Percentiles rank a stretch among this genome's conserved stretches.
Evolutionary conservation across 2,113 vertebrate genomes (phyloP).

Genomic region (Microcebus jonahi): DNA sequence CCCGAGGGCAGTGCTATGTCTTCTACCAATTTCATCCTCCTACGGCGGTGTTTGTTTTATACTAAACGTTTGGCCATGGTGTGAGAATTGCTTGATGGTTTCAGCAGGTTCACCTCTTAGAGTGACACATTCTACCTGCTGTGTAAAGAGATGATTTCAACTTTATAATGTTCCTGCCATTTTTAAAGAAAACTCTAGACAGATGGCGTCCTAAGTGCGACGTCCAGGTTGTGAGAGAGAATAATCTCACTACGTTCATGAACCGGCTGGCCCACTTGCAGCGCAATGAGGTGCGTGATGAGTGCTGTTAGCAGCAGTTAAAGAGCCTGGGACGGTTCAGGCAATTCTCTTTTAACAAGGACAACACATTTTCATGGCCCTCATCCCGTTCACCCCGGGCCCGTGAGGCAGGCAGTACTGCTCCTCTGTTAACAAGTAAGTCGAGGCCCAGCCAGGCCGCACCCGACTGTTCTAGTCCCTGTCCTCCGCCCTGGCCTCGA

Average conservation of each 20-base stretch:
- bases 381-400: neutral
- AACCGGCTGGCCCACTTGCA: no score
- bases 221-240: neutral
- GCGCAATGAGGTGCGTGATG: neutral
- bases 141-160: neutral
- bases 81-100: neutral
- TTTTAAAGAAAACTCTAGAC: neutral
- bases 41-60: neutral
- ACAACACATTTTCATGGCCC: neutral
- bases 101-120: neutral
- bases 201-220: neutral
- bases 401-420: neutral
- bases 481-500: neutral
- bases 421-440: neutral
- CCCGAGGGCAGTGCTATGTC: neutral
- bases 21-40: neutral
- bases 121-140: neutral
- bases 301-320: neutral
- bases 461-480: neutral
- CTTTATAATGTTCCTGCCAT: neutral
- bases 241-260: neutral
- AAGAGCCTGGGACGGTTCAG: neutral
- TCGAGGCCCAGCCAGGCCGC: neutral
- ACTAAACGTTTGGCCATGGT: neutral
- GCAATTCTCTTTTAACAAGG: neutral